phyloP scores from a whole-genome alignment of 2,888 invertebrate genomes.

The Bombyx huttoni region DNA sequence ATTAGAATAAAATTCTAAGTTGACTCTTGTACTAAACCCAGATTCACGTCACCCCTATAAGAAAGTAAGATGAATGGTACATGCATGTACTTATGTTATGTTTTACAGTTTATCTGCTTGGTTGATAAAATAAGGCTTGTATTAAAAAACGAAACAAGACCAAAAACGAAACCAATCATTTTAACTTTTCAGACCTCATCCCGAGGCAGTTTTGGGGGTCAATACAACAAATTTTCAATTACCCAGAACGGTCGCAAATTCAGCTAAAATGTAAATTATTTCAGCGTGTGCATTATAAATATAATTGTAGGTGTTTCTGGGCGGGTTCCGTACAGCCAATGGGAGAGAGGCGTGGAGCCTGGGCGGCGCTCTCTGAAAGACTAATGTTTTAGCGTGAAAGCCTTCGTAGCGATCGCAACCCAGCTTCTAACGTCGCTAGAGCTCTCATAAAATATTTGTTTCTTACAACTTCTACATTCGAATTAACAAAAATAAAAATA shows the following conservation, averaged over 20 bases:
- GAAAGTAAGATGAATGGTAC: too few species aligned
- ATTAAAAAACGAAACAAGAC: background rate
- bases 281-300: conserved; percentile 69
- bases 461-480: too few species aligned
- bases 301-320: conserved; percentile 66
- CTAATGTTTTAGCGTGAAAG: conserved; percentile 64
- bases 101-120: too few species aligned
- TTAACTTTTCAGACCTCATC: conserved; percentile 31
- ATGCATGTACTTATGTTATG: too few species aligned
- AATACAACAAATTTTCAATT: conserved; percentile 73
- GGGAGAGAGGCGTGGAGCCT: conserved; percentile 28
- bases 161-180: conserved; percentile 40
- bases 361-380: conserved; percentile 59
- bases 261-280: conserved; percentile 72
- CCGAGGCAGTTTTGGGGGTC: conserved; percentile 52
- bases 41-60: too few species aligned
- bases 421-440: conserved; percentile 3
- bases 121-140: background rate
- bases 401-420: conserved; percentile 46
- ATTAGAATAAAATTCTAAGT: too few species aligned
- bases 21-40: too few species aligned
- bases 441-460: too few species aligned
- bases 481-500: too few species aligned
- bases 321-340: conserved; percentile 53
- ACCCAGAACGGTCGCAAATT: conserved; percentile 67